Base-by-base conservation (phyloP, 2,113 vertebrate species). In the Cyphomyrus discorhynchus region DNA sequence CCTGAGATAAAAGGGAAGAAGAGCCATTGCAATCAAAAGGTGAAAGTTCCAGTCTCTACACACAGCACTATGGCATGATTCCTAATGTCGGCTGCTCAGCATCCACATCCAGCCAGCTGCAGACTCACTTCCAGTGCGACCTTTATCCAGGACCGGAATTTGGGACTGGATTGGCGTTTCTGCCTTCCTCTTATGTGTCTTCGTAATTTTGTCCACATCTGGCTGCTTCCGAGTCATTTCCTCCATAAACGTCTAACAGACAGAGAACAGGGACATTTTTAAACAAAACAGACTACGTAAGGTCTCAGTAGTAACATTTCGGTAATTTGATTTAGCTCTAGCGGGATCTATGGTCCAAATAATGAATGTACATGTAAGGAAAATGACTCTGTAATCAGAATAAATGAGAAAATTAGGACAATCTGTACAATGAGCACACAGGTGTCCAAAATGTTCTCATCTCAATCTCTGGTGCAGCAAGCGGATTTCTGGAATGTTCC, bases 141-240 rank as follows among this genome's bases (percentile, higher is more conserved):
- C 97, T 95, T 97, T 99, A 91, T 96, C 97, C 87, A 98, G 94
- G 90, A 99, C 96, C 0, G 98, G 98, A 93, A 99, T 99, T 88
- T 99, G 98, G 91, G 98, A 99, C 47, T 98, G 97, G 70, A 96
- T 90, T 0, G 95, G 94, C 27, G 95, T 93, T 83, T 97, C 97
- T 15, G 95, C 92, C 91, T 98, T 99, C 93, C 98, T 96, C 94
- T 99, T 99, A 93, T 99, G 97, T 66, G 97, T 99, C 95, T 99
- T 99, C 88, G 98, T 99, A 91, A 99, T 97, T 95, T 97, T 99
- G 94, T 99, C 98, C 92, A 99, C 98, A 93, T 99, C 98, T 91
- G 98, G 98, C 91, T 99, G 98, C 93, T 99, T 99, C 95, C 98
- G 97, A 92, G 98, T 99, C 98, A 99, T 99, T 97, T 99, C 98